Conservation (phyloP, 2,888 invertebrate species). For the Sturmia bella region DNA sequence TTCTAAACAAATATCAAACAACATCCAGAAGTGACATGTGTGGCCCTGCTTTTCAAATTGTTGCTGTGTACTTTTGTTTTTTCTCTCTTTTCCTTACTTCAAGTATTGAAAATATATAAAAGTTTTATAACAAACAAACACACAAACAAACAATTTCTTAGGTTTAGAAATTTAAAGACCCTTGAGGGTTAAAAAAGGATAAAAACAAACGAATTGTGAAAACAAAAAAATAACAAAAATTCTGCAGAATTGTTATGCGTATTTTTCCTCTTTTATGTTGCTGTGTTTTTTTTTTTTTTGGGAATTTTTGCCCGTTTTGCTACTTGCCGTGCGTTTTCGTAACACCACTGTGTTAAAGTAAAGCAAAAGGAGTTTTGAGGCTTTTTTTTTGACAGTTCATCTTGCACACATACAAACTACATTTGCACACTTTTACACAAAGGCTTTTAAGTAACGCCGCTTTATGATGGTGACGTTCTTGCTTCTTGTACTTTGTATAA, state of each 20-base stretch:
- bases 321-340: conserved; percentile 1
- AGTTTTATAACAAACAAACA: conserved; percentile 65
- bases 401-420: not conserved
- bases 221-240: conserved; percentile 17
- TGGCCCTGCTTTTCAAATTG: conserved; percentile 40
- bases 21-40: conserved; percentile 65
- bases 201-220: conserved; percentile 39
- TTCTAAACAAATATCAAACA: conserved; percentile 29
- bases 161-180: conserved; percentile 26
- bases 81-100: not conserved
- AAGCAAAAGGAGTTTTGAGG: conserved; percentile 43
- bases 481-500: conserved; percentile 12
- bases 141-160: conserved; percentile 33
- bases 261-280: conserved; percentile 38
- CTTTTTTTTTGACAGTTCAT: conserved; percentile 47
- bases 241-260: conserved; percentile 4
- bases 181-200: conserved; percentile 54
- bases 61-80: conserved; percentile 17
- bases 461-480: conserved; percentile 31
- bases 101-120: conserved; percentile 68
- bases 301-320: conserved; percentile 20
- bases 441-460: conserved; percentile 33
- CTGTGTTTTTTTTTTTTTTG: conserved; percentile 37
- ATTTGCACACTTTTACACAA: not conserved
- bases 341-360: conserved; percentile 7